These are phyloP conservation scores for Palythoa grandis DNA, from an alignment of 92 coral and sea anemone species.

Conservation along the genomic window DNA sequence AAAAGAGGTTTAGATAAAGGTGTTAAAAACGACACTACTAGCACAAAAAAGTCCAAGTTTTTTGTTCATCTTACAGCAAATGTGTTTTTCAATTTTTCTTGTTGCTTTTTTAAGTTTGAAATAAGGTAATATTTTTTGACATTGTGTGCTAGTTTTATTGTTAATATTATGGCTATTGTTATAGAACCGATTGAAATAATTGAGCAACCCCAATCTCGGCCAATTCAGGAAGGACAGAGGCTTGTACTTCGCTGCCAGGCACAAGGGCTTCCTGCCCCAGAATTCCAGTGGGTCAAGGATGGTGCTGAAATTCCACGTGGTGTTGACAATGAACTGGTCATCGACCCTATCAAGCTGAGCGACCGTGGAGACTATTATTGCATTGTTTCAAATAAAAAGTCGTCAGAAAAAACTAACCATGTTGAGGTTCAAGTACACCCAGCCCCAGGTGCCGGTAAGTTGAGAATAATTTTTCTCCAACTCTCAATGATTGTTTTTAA, in stretches of 20 bases:
- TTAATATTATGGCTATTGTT: background rate
- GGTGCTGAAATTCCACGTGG: constrained; percentile 74
- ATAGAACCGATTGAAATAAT: constrained; percentile 81
- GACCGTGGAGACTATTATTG: constrained; percentile 78
- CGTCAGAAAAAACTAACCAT: constrained; percentile 64
- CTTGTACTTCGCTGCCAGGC: constrained; percentile 70
- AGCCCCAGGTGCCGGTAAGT: constrained; percentile 57
- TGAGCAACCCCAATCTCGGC: constrained; percentile 82
- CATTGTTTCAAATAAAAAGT: constrained; percentile 64
- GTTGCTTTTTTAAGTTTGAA: too few relatives aligned
- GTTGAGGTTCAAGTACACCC: constrained; percentile 81
- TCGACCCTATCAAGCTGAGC: constrained; percentile 51
- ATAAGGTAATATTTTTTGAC: too few relatives aligned
- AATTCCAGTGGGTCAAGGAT: constrained; percentile 82
- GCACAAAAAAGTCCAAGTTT: too few relatives aligned
- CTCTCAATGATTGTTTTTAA: too few relatives aligned
- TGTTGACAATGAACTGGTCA: constrained; percentile 61
- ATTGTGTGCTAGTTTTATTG: too few relatives aligned
- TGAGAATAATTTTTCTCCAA: background rate
- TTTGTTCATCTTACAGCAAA: background rate
- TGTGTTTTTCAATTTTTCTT: background rate
- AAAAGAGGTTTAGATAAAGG: too few relatives aligned
- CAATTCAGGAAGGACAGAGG: constrained; percentile 68
- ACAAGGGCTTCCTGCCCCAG: constrained; percentile 84
- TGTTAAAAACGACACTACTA: too few relatives aligned